Base-by-base conservation (phyloP, 2,797 vertebrate species). In the Pangasius macronema region DNA sequence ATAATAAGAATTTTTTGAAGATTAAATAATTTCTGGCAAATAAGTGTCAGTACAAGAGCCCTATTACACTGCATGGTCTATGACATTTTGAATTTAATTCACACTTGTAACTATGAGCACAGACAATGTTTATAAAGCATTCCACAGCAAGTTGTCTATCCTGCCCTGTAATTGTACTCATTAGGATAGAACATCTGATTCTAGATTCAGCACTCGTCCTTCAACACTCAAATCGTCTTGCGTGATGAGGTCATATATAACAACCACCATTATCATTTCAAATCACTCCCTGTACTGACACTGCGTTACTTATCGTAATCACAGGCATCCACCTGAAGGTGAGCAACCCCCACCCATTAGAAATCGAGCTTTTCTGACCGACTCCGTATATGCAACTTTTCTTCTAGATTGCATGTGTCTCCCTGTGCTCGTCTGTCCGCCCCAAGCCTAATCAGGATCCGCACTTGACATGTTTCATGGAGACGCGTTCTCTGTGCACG, bases 381-480 rank as follows among this genome's bases (percentile, higher is more conserved):
- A 73, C 72, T 77, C 7, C 7, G 27, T 57, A 39, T 9, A 73
- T 22, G 81, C 59, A 72, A 87, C 42, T 72, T 73, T 59, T 76
- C 5, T 24, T 49, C 70, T 33, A 53, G 39, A 87, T 80, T 87
- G 42, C 42, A 59, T 63, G 46, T 27, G 7, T 33, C 65, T 87
- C 42, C 1, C 46, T 33, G 22, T 59, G 57, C 61, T 49, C 59
- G 22, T 83, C 76, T 30, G 81, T 16, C 76, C n/a, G 86, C 65
- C 36, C 80, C 57, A 30, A 33, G 86, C 68, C 70, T 87, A 91
- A 89, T 89, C 88, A 85, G 76, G 70, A 85, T 75, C n/a, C 59
- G 84, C 86, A n/a, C 91, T 91, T 91, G 91, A 93, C 92, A 91
- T 92, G 91, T 89, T 92, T 94, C 91, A 91, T 86, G 82, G 88